These are phyloP conservation scores for Galerucella calmariensis DNA, from an alignment of 2,888 invertebrate species.

Conservation along the genomic window DNA sequence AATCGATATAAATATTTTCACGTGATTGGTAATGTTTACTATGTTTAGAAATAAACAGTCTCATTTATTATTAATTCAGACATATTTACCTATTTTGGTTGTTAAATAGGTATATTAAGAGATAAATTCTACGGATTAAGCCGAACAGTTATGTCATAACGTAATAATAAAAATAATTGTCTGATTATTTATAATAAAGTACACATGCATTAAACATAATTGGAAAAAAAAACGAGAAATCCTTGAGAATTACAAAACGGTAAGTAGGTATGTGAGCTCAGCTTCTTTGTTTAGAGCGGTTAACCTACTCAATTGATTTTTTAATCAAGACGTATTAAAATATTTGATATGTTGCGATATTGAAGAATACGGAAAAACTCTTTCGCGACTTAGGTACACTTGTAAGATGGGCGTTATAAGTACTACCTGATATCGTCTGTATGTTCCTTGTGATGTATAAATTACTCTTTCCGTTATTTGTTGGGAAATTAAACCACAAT, in stretches of 20 bases:
- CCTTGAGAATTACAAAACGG: conserved; percentile 18
- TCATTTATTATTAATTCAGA: background rate
- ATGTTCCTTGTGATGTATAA: too few species aligned
- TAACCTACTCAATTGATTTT: conserved; percentile 9
- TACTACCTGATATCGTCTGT: too few species aligned
- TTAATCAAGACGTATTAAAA: background rate
- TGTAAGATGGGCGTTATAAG: too few species aligned
- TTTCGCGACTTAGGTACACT: background rate
- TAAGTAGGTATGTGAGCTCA: conserved; percentile 13
- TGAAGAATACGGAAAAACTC: background rate
- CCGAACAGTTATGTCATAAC: conserved; percentile 7
- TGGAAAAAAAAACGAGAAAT: conserved; percentile 15
- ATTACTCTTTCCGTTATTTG: too few species aligned
- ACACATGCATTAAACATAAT: conserved; percentile 13
- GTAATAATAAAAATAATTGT: conserved; percentile 9
- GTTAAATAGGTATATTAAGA: background rate
- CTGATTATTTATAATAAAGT: conserved; percentile 9
- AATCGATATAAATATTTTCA: background rate
- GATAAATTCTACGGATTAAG: background rate
- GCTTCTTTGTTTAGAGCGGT: conserved; percentile 12
- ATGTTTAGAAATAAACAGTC: background rate
- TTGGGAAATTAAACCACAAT: too few species aligned
- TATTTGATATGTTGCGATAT: background rate
- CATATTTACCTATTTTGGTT: conserved; percentile 6
- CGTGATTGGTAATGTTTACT: background rate